Evolutionary conservation across 1,140 invertebrate genomes (phyloP).

Genomic region (Atta texana): DNA sequence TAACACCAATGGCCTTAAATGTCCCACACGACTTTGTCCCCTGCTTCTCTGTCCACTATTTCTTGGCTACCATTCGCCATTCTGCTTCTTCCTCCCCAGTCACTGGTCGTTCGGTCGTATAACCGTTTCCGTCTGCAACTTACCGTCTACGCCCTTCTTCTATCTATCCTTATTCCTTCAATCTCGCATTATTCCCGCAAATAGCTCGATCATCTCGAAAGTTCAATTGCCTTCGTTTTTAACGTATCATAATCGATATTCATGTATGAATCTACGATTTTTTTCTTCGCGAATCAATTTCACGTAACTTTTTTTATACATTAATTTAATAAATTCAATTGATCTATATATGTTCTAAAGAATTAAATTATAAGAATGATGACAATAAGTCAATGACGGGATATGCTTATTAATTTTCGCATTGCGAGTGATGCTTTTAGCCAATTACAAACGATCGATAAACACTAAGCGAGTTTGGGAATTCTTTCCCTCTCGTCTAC

Average conservation of each 20-base stretch:
- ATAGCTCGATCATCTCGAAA: slow-evolving; percentile 73
- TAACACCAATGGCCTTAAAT: slow-evolving; percentile 38
- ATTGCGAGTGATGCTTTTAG: slow-evolving; percentile 37
- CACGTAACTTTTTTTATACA: neutral
- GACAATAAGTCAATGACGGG: slow-evolving; percentile 1
- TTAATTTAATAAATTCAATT: neutral
- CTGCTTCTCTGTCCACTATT: slow-evolving; percentile 26
- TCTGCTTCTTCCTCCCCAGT: slow-evolving; percentile 60
- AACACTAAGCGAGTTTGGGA: slow-evolving; percentile 43
- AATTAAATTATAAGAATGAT: neutral
- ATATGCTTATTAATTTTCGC: slow-evolving; percentile 38
- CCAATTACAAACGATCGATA: slow-evolving; percentile 50
- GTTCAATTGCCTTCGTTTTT: slow-evolving; percentile 67
- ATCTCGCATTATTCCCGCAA: slow-evolving; percentile 76
- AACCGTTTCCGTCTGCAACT: slow-evolving; percentile 63
- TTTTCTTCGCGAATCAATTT: slow-evolving; percentile 6
- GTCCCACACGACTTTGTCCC: slow-evolving; percentile 9
- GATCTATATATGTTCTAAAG: neutral
- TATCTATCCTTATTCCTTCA: slow-evolving; percentile 69
- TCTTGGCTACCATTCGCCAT: slow-evolving; percentile 67
- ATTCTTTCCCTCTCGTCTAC: slow-evolving; percentile 62
- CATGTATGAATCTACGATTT: slow-evolving; percentile 41
- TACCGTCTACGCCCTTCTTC: slow-evolving; percentile 52
- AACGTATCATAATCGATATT: slow-evolving; percentile 68
- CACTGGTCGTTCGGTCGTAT: slow-evolving; percentile 50